Percentiles rank a stretch among this genome's conserved stretches.
These are phyloP conservation scores for Daktulosphaira vitifoliae DNA, from an alignment of 1,140 invertebrate species.

Conservation along the genomic window DNA sequence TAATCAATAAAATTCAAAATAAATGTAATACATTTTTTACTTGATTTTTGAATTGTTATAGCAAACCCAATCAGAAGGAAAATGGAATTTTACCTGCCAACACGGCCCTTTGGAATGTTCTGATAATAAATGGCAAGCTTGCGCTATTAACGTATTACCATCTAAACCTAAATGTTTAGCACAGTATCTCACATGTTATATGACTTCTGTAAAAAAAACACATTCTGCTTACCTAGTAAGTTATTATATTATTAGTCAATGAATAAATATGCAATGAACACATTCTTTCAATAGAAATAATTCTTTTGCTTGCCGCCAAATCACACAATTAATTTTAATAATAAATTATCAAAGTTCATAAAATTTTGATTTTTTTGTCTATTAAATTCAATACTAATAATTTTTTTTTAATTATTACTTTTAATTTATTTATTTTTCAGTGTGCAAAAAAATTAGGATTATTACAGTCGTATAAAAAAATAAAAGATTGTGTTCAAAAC, in stretches of 20 bases:
- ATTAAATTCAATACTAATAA: too few species aligned
- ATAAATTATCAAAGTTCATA: too few species aligned
- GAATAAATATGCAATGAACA: too few species aligned
- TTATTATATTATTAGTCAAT: too few species aligned
- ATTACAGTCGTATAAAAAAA: background rate
- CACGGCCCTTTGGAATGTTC: background rate
- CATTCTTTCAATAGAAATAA: too few species aligned
- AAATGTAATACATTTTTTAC: too few species aligned
- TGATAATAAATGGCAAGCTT: conserved; percentile 23
- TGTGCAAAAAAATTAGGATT: conserved; percentile 15
- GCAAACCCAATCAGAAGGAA: background rate
- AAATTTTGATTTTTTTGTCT: too few species aligned
- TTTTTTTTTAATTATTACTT: too few species aligned
- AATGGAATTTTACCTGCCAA: conserved; percentile 19
- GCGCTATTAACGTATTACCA: background rate
- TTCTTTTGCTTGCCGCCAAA: too few species aligned
- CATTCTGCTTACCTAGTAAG: conserved; percentile 21
- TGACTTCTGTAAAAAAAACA: background rate
- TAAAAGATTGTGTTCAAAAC: conserved; percentile 13
- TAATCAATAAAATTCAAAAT: too few species aligned
- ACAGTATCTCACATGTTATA: conserved; percentile 6
- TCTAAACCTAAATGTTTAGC: background rate
- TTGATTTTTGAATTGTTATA: background rate
- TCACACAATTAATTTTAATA: too few species aligned
- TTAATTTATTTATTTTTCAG: background rate